Conservation (phyloP, 2,888 invertebrate genomes). For the Alcis repandata region DNA sequence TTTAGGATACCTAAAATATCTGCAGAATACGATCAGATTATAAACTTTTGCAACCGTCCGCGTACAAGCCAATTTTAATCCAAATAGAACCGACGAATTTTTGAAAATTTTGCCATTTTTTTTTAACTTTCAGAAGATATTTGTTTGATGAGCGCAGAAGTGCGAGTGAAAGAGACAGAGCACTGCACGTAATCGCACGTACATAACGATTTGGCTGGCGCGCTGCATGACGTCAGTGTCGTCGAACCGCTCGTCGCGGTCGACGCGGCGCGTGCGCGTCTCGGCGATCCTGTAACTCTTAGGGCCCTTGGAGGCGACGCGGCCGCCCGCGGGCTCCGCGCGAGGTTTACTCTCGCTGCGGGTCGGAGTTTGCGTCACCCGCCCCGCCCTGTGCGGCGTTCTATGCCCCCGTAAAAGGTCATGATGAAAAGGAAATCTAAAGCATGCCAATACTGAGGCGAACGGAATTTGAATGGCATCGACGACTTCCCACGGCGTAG, state of each 20-base stretch:
- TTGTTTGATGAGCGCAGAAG: slow-evolving; percentile 73
- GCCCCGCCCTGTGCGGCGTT: slow-evolving; percentile 70
- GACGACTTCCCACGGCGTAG: background rate
- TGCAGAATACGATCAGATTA: background rate
- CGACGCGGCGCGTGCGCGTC: slow-evolving; percentile 80
- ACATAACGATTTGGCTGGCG: slow-evolving; percentile 95
- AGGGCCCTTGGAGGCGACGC: slow-evolving; percentile 68
- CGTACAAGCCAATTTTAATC: too few relatives aligned
- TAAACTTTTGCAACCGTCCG: too few relatives aligned
- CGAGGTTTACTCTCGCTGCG: slow-evolving; percentile 60
- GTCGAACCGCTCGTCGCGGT: slow-evolving; percentile 88
- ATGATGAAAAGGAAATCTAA: slow-evolving; percentile 55
- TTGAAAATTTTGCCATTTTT: background rate
- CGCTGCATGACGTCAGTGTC: slow-evolving; percentile 94
- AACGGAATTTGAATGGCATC: slow-evolving; percentile 13
- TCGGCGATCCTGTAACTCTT: slow-evolving; percentile 80
- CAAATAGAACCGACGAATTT: background rate
- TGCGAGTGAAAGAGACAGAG: slow-evolving; percentile 62
- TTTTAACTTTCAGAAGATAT: slow-evolving; percentile 29
- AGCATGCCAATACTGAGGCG: slow-evolving; percentile 40
- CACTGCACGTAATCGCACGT: slow-evolving; percentile 76
- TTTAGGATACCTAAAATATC: background rate
- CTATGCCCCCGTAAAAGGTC: slow-evolving; percentile 57
- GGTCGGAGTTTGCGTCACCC: slow-evolving; percentile 60
- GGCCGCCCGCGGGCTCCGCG: slow-evolving; percentile 59